Percentiles rank a stretch among this genome's conserved stretches.
Conservation (phyloP, 2,113 vertebrate species). For the Rutilus rutilus region DNA sequence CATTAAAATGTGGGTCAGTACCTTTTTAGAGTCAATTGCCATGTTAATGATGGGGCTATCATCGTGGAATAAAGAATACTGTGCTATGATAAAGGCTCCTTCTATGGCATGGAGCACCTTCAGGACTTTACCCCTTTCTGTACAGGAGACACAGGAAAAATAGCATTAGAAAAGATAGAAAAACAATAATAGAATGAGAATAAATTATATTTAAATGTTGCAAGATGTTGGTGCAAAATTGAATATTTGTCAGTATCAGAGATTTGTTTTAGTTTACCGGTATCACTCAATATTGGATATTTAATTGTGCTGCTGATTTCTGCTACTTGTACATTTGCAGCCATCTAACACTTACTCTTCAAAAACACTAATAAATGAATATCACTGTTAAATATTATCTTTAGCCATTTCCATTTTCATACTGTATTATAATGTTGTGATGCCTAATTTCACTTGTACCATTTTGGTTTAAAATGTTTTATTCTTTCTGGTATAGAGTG, state of each 20-base stretch:
- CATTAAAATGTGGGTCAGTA: constrained; percentile 45
- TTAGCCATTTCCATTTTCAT: not conserved
- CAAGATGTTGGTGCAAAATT: not conserved
- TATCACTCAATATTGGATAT: not conserved
- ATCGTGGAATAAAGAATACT: constrained; percentile 78
- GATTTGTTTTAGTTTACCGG: not conserved
- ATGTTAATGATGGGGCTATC: constrained; percentile 78
- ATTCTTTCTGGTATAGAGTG: too few species aligned
- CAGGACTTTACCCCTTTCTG: constrained; percentile 82
- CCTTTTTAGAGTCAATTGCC: constrained; percentile 78
- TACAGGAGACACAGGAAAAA: constrained; percentile 15
- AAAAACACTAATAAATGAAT: not conserved
- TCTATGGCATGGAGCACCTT: constrained; percentile 79
- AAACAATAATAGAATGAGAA: not conserved
- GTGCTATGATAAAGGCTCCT: constrained; percentile 79
- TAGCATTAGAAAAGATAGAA: not conserved
- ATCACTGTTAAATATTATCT: not conserved
- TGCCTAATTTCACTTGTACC: not conserved
- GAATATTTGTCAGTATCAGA: not conserved
- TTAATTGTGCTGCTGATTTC: not conserved
- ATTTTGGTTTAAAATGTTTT: not conserved
- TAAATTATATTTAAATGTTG: not conserved
- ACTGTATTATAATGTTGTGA: not conserved
- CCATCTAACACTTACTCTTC: not conserved
- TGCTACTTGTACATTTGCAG: not conserved